Evolutionary conservation across 2,888 invertebrate genomes (phyloP), one percentile per base, ranked within the genome.

Genomic region (Aleiodes testaceus): DNA sequence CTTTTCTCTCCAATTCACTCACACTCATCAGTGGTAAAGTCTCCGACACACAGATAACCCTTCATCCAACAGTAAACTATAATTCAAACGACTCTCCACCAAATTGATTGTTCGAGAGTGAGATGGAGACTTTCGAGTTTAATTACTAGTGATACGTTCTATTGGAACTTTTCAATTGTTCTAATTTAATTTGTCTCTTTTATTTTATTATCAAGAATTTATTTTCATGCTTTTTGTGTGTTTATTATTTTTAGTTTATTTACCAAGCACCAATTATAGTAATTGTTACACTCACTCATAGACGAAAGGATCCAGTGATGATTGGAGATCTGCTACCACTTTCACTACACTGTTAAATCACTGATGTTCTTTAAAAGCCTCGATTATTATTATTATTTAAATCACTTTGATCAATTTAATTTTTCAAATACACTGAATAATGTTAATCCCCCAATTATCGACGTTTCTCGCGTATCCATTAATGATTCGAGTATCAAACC

Each of bases 251-350:
- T n/a, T n/a, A n/a, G n/a, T n/a, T n/a, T 22, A 7, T 12, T 22
- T 52, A 12, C 52, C 3, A n/a, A n/a, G 45, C 20, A 22, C 14
- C 14, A 26, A 61, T 44, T 22, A 45, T 63, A 20, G 12, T 9
- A 44, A 44, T n/a, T 12, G 63, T 3, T 14, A 12, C 65, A 70
- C 70, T 70, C 65, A 70, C 70, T 65, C 12, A 42, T 65, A 30
- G 70, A 70, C 65, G 70, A 55, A 70, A 70, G 20, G 53, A 55
- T 70, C 44, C 53, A 22, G 52, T 20, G 45, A 44, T 63, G 63
- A 11, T 63, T 20, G 7, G 6, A 45, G 63, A 50, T 49, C 67
- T 65, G 44, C 1, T n/a, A 65, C 20, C 69, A 63, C 63, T 14
- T n/a, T 18, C 63, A 63, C 52, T 42, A 14, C 69, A 42, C 63